Base-by-base conservation (phyloP, 2,888 invertebrate genomes). In the Drepana falcataria region DNA sequence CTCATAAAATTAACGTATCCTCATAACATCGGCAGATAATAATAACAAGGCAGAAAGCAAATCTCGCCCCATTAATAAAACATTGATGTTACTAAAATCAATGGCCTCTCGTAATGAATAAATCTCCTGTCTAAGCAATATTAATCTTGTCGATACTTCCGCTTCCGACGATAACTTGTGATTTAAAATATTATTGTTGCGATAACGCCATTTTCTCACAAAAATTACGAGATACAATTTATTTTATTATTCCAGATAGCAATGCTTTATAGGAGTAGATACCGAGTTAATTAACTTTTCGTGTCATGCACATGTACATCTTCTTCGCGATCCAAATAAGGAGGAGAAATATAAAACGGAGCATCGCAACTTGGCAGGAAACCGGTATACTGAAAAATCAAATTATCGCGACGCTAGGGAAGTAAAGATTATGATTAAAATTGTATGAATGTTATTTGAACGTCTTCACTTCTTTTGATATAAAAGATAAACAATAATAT, bases 71-170 rank as follows among this genome's bases (percentile, higher is more conserved):
- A 21, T 49, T 33, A 37, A 37, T 4, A 49, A 49, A 49, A 40
- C 33, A 49, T 33, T n/a, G 59, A 57, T 56, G 37, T 52, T 54
- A 60, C 63, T 47, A 59, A 66, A 66, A 71, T 69, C 61, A 68
- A 68, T 66, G 58, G 65, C 51, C 63, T 51, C 53, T 67, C 65
- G 61, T 69, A 66, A 65, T 65, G 69, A 69, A 69, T 67, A 66
- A 66, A 65, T 69, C 64, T 6, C n/a, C 37, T 40, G 33, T 35
- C 6, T 35, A 35, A 21, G 56, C 48, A 69, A 59, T 66, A 69
- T 69, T 70, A 66, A 68, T 69, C 68, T 66, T 70, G 59, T 69
- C 68, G 60, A 63, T 64, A 66, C 60, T 70, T 66, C 53, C 56
- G 58, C 2, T 40, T 51, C 3, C 34, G 4, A 35, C 52, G 52